Conservation (phyloP, 2,113 vertebrate species). For the Thomomys bottae region DNA sequence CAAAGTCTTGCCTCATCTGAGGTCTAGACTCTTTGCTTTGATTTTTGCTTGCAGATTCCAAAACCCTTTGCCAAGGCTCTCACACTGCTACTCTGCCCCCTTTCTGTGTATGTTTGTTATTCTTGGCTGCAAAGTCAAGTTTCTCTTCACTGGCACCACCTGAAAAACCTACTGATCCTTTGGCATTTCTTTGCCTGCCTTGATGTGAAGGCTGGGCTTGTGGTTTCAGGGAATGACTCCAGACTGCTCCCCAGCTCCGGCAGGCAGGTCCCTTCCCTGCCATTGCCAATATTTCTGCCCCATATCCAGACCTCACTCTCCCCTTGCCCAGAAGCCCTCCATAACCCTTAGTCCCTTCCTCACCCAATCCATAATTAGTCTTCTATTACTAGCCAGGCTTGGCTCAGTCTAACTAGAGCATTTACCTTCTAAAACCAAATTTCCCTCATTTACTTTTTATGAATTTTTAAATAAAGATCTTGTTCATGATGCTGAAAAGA, state of each 20-base stretch:
- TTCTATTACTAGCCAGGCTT: not conserved
- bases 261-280: not conserved
- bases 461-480: slow-evolving; percentile 4
- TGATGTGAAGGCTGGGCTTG: not conserved
- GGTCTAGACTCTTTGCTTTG: not conserved
- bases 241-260: not conserved
- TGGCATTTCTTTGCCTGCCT: not conserved
- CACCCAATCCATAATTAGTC: not conserved
- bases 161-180: not conserved
- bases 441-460: not conserved
- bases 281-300: not conserved
- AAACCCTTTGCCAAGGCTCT: not conserved
- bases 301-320: not conserved
- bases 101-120: not conserved
- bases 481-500: not conserved
- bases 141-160: not conserved
- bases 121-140: not conserved
- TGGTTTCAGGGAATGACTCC: slow-evolving; percentile 14
- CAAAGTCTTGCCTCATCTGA: not conserved
- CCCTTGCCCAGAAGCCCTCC: not conserved
- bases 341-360: not conserved
- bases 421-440: not conserved
- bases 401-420: not conserved
- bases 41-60: not conserved
- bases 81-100: not conserved